phyloP scores from a whole-genome alignment of 2,888 invertebrate species.

The Catotricha subobsoleta region DNA sequence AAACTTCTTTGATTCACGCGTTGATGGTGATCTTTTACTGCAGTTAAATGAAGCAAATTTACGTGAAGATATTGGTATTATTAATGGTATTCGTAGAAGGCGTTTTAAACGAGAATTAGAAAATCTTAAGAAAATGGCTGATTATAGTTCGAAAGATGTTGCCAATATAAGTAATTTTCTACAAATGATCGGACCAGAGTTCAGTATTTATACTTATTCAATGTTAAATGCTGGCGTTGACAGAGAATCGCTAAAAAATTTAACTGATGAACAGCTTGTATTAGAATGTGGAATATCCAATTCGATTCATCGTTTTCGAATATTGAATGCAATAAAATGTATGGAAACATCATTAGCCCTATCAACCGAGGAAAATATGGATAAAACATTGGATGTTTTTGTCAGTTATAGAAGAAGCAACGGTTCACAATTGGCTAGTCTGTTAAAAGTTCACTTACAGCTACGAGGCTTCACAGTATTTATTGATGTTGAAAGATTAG shows the following conservation, averaged over 20 bases:
- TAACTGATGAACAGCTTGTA: conserved; percentile 82
- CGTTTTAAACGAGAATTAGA: conserved; percentile 84
- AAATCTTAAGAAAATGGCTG: conserved; percentile 86
- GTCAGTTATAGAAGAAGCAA: conserved; percentile 94
- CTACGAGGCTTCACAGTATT: conserved; percentile 91
- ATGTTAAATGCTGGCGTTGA: conserved; percentile 94
- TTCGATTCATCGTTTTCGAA: conserved; percentile 83
- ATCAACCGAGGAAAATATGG: conserved; percentile 56
- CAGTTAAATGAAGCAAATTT: conserved; percentile 86
- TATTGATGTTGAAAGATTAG: conserved; percentile 92
- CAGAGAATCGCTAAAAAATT: conserved; percentile 62
- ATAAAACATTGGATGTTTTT: conserved; percentile 90
- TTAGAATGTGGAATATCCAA: conserved; percentile 83
- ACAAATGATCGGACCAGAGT: conserved; percentile 67
- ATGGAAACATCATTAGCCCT: conserved; percentile 46
- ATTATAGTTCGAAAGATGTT: conserved; percentile 85
- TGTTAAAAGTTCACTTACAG: conserved; percentile 82
- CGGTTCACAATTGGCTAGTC: conserved; percentile 88
- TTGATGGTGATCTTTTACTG: conserved; percentile 89
- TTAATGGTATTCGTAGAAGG: conserved; percentile 83
- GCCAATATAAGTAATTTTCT: conserved; percentile 79
- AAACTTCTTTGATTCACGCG: conserved; percentile 77
- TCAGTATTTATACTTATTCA: conserved; percentile 89
- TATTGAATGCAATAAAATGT: conserved; percentile 66
- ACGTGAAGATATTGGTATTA: conserved; percentile 77